Conservation (phyloP, 2,797 vertebrate species). For the Sphenopsis melanotis region DNA sequence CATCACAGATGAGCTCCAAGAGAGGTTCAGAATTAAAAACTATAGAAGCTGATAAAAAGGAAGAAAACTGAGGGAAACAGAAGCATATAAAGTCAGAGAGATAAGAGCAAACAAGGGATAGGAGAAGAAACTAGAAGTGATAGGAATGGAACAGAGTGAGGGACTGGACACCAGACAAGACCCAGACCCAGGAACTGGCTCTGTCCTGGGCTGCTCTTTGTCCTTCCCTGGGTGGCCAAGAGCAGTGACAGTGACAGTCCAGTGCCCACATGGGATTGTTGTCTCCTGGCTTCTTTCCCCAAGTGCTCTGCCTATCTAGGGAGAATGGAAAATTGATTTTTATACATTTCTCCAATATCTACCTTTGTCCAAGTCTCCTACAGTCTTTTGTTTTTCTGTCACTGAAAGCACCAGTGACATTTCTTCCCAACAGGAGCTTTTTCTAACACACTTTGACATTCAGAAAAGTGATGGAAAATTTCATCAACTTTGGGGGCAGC, state of each 20-base stretch:
- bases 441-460: neutral
- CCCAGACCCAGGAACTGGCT: fast-evolving
- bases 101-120: neutral
- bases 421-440: neutral
- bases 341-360: neutral
- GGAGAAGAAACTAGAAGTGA: neutral
- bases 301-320: neutral
- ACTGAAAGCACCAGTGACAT: neutral
- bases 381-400: neutral
- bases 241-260: neutral
- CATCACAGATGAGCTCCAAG: neutral
- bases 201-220: neutral
- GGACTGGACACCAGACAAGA: neutral
- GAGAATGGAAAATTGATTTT: neutral
- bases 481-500: neutral
- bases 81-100: neutral
- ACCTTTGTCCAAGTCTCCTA: neutral
- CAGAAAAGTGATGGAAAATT: conserved; percentile 13
- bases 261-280: neutral
- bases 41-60: neutral
- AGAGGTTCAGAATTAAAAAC: conserved; percentile 11
- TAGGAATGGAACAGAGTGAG: neutral
- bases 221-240: neutral
- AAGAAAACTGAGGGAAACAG: neutral
- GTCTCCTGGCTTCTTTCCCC: neutral